phyloP scores from a whole-genome alignment of 2,888 invertebrate species.

The Drosophila putrida region DNA sequence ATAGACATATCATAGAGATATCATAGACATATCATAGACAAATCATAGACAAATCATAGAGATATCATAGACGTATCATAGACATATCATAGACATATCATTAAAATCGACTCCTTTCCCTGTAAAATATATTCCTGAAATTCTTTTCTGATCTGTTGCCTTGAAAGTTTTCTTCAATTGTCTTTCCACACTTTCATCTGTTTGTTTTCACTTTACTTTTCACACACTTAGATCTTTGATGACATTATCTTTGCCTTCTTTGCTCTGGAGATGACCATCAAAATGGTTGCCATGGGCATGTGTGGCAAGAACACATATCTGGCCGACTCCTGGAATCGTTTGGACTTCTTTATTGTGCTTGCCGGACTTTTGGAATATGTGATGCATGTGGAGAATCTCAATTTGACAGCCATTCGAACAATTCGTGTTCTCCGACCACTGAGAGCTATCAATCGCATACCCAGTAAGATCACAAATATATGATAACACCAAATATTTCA shows the following conservation, averaged over 20 bases:
- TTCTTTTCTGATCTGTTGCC: background rate
- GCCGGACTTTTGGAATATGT: conserved; percentile 97
- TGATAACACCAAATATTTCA: no score
- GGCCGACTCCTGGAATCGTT: conserved; percentile 99
- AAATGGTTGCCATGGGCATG: conserved; percentile 99
- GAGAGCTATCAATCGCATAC: conserved; percentile 99
- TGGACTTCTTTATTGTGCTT: conserved; percentile 98
- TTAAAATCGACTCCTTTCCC: no score
- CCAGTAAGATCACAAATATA: conserved; percentile 93
- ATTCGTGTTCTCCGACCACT: conserved; percentile 98
- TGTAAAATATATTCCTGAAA: no score
- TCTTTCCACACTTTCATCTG: background rate
- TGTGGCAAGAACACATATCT: conserved; percentile 97
- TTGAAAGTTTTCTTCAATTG: background rate
- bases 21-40: no score
- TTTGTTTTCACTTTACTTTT: background rate
- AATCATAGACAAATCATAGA: no score
- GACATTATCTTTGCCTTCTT: conserved; percentile 99
- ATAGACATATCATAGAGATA: no score
- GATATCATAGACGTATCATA: no score
- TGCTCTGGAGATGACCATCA: conserved; percentile 98
- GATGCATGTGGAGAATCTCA: conserved; percentile 98
- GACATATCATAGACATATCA: no score
- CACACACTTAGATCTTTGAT: conserved; percentile 93
- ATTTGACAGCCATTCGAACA: conserved; percentile 98